Base-by-base conservation (phyloP, 1,140 invertebrate genomes). In the Ceratina japonica region DNA sequence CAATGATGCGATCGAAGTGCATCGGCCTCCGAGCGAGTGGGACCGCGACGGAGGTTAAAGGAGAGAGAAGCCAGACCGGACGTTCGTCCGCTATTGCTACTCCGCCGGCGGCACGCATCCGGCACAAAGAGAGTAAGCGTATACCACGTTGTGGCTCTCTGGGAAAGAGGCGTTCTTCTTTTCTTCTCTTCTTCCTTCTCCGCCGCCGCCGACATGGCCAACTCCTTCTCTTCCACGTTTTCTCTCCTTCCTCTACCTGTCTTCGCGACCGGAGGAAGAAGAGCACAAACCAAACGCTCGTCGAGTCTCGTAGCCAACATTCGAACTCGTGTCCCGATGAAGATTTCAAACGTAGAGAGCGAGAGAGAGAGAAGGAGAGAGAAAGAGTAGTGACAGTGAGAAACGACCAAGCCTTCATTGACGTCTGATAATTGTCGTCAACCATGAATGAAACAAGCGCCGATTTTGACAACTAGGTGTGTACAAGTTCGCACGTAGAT, bases 1-100 rank as follows among this genome's bases (percentile, higher is more conserved):
- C 84, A 80, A 85, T 86, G 79, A 81, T 82, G 83, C 81, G 86
- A 87, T 89, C 84, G 81, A 88, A 86, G 87, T 87, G 82, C 87
- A 87, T 88, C 87, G 89, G 85, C 86, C 87, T 84, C 82, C 73
- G 70, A 44, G 20, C 18, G 59, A 61, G 56, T 20, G 7, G 37
- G 31, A 75, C 59, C 71, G 61, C 64, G 66, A 80, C 64, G 63
- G 62, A 70, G 58, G 64, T 44, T 44, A 44, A 22, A 58, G 62
- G 49, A 54, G 65, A 61, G 75, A 64, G 81, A 80, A 79, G 68
- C 59, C 72, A 88, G 89, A 90, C 90, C 90, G 90, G 90, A 91
- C 87, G 89, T 88, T 90, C 90, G 90, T 90, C 88, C 88, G 87
- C 90, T 91, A 91, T 90, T 86, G 87, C 88, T 87, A 83, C 87